Percentiles rank a stretch among this genome's conserved stretches.
These are phyloP conservation scores for Xestia c-nigrum DNA, from an alignment of 2,888 invertebrate species.

Conservation along the genomic window DNA sequence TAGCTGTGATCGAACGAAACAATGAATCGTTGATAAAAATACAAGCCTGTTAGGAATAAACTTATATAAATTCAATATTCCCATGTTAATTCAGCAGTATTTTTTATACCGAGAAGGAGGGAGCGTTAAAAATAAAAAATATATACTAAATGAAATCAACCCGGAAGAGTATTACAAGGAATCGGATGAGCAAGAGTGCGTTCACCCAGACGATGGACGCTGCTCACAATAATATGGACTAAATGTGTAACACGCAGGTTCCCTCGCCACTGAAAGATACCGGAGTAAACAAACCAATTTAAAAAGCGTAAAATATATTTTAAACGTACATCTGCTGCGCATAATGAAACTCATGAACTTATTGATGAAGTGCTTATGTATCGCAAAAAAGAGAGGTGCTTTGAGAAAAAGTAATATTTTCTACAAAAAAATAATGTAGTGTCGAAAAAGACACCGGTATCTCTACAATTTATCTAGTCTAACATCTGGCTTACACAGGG, in stretches of 20 bases:
- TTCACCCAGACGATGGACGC: constrained; percentile 79
- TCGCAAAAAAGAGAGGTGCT: constrained; percentile 16
- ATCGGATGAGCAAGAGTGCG: constrained; percentile 80
- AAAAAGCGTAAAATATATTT: constrained; percentile 75
- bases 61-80: constrained; percentile 22
- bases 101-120: constrained; percentile 50
- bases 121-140: constrained; percentile 62
- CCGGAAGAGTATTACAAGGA: constrained; percentile 76
- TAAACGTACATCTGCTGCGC: constrained; percentile 61
- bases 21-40: constrained; percentile 62
- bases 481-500: constrained; percentile 43
- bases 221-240: constrained; percentile 80
- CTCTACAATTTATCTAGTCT: constrained; percentile 6
- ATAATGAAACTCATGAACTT: constrained; percentile 29
- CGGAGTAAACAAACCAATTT: constrained; percentile 80
- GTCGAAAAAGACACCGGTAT: neutral
- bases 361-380: constrained; percentile 12
- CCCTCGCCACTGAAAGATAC: constrained; percentile 78
- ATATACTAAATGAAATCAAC: constrained; percentile 73
- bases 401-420: neutral
- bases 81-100: constrained; percentile 33
- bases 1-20: constrained; percentile 49
- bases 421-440: neutral
- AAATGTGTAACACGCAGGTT: constrained; percentile 79
- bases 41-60: constrained; percentile 28